Percentiles rank a stretch among this genome's conserved stretches.
phyloP scores from a whole-genome alignment of 2,113 vertebrate genomes.

The Rhynchomys soricoides region DNA sequence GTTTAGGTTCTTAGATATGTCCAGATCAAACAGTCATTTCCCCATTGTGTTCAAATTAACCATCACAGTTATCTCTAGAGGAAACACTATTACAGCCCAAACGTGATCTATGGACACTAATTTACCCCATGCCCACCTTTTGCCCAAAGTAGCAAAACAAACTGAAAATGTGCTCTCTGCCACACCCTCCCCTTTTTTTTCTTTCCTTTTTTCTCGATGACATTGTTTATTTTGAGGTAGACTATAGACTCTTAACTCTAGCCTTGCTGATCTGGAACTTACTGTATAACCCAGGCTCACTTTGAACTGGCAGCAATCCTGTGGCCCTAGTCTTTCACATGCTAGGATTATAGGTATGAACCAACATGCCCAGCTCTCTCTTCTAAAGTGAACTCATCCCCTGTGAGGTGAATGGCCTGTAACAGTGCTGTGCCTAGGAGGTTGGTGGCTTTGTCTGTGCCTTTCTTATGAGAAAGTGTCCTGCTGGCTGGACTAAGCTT shows the following conservation, averaged over 20 bases:
- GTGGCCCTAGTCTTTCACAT: background rate
- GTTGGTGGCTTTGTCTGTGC: background rate
- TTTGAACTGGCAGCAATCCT: background rate
- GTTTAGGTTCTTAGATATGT: constrained; percentile 20
- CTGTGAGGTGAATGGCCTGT: background rate
- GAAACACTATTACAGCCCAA: background rate
- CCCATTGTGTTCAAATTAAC: constrained; percentile 33
- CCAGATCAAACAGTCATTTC: constrained; percentile 27
- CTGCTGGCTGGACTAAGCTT: background rate
- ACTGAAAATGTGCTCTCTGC: background rate
- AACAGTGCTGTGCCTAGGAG: background rate
- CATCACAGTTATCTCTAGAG: background rate
- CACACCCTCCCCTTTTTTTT: background rate
- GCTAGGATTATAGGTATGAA: background rate
- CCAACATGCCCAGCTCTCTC: background rate
- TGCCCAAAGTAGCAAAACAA: constrained; percentile 20
- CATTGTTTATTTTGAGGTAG: background rate
- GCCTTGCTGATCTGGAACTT: background rate
- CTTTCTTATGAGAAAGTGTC: constrained; percentile 7
- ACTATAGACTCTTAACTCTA: background rate
- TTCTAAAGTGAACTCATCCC: background rate
- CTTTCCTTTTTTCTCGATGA: no score
- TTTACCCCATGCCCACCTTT: background rate
- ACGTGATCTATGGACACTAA: background rate
- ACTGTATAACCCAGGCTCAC: background rate